Base-by-base conservation (phyloP, 2,113 vertebrate genomes). In the Anguilla japonica region DNA sequence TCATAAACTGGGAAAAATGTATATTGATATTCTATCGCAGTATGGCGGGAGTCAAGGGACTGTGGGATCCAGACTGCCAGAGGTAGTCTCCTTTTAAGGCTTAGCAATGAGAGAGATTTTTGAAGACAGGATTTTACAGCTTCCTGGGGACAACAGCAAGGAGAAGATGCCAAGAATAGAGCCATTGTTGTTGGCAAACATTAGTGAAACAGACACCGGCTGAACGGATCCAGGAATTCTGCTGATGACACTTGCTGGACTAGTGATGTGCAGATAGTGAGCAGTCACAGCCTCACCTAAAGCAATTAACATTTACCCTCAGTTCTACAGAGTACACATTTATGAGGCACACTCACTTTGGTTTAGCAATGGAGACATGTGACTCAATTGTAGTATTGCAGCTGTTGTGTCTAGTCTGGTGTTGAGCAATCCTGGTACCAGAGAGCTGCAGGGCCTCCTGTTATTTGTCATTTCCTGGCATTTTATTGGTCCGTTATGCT, bases 51-150 rank as follows among this genome's bases (percentile, higher is more conserved):
- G 56, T 79, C 56, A 78, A n/a, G 67, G 79, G 82, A 39, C 22
- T 39, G 16, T 8, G 34, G 15, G 26, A 83, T 83, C 60, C 60
- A 53, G 50, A 53, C 50, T 13, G 50, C 50, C 50, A 53, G 50
- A 53, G 50, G 50, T 53, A 53, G 50, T 53, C 11, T 53, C 50
- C 50, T 53, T 53, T 53, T 53, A 53, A 53, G 50, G 50, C 50
- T 53, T 57, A 39, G 79, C 1, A 26, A 63, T 8, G 84, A 50
- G 9, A 5, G 29, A 83, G n/a, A 41, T 53, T 53, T 53, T 53
- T 53, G 81, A 90, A 80, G 89, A 82, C 60, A 84, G 89, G 88
- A 84, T 41, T 67, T 26, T 67, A 26, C 26, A 67, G 3, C 60
- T 26, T 67, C 26, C 60, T 26, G 20, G 60, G 60, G 22, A 67